These are phyloP conservation scores for Chrysopa pallens DNA, from an alignment of 1,140 invertebrate genomes.

Conservation along the genomic window DNA sequence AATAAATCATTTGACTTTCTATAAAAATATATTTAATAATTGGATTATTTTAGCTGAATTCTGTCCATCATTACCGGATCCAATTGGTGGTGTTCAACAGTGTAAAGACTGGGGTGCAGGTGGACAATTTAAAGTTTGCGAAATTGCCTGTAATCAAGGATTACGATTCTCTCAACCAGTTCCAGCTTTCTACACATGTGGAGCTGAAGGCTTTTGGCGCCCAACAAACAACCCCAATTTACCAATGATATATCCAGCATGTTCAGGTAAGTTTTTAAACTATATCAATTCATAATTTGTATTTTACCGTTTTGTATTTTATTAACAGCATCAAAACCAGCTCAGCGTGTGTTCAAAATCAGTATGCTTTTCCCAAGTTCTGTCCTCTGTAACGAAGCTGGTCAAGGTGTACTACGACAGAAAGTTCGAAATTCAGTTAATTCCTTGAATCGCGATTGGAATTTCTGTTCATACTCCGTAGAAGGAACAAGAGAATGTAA, in stretches of 20 bases:
- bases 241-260: conserved; percentile 76
- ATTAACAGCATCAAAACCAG: conserved; percentile 51
- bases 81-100: conserved; percentile 71
- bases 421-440: conserved; percentile 76
- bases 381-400: conserved; percentile 84
- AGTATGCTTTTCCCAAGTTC: conserved; percentile 86
- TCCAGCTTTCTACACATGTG: conserved; percentile 90
- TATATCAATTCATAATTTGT: conserved; percentile 2
- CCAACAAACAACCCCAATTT: conserved; percentile 62
- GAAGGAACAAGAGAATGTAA: conserved; percentile 70
- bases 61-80: conserved; percentile 71
- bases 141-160: conserved; percentile 72
- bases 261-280: conserved; percentile 45
- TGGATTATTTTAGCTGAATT: conserved; percentile 50
- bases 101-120: conserved; percentile 93
- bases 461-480: conserved; percentile 78
- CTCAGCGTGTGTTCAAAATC: conserved; percentile 82
- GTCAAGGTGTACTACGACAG: conserved; percentile 75
- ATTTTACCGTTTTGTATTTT: conserved; percentile 7
- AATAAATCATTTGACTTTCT: not conserved
- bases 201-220: conserved; percentile 90
- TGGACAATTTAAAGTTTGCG: conserved; percentile 85
- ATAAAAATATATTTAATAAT: not conserved
- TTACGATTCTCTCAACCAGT: conserved; percentile 77
- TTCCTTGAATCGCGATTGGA: conserved; percentile 80